phyloP scores from a whole-genome alignment of 2,888 invertebrate genomes.

The Brachyopa scutellaris region DNA sequence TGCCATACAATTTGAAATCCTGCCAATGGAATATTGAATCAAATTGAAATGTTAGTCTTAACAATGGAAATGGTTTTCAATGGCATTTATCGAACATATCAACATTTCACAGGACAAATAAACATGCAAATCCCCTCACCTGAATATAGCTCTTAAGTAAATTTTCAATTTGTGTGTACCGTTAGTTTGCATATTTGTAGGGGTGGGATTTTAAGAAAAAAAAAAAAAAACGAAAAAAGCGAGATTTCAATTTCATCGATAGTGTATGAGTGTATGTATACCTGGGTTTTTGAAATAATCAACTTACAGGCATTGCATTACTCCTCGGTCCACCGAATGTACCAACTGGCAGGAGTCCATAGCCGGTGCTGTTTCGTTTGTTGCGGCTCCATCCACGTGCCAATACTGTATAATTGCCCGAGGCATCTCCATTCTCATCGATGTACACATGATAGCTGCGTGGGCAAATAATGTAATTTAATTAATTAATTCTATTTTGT shows the following conservation, averaged over 20 bases:
- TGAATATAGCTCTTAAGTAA: slow-evolving; percentile 72
- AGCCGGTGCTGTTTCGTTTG: slow-evolving; percentile 79
- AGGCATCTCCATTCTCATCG: slow-evolving; percentile 95
- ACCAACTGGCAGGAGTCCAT: slow-evolving; percentile 91
- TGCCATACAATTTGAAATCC: slow-evolving; percentile 88
- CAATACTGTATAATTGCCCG: slow-evolving; percentile 95
- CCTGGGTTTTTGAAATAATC: neutral
- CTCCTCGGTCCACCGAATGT: slow-evolving; percentile 86
- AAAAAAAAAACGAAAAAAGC: slow-evolving; percentile 6
- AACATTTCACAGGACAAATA: too few species aligned
- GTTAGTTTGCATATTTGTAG: slow-evolving; percentile 33
- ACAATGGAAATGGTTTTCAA: neutral
- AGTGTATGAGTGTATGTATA: too few species aligned
- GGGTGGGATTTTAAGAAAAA: too few species aligned
- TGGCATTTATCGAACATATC: too few species aligned
- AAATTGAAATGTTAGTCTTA: slow-evolving; percentile 1
- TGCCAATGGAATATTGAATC: slow-evolving; percentile 80
- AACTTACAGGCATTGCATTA: slow-evolving; percentile 89
- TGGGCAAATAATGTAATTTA: slow-evolving; percentile 38
- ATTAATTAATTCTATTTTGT: too few species aligned
- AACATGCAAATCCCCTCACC: slow-evolving; percentile 70
- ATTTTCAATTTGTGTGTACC: slow-evolving; percentile 39
- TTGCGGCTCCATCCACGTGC: slow-evolving; percentile 83
- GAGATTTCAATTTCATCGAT: slow-evolving; percentile 28
- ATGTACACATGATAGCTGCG: slow-evolving; percentile 94